Percentiles rank a stretch among this genome's conserved stretches.
Evolutionary conservation across 2,888 invertebrate species (phyloP).

Genomic region (Hemistola chrysoprasaria): DNA sequence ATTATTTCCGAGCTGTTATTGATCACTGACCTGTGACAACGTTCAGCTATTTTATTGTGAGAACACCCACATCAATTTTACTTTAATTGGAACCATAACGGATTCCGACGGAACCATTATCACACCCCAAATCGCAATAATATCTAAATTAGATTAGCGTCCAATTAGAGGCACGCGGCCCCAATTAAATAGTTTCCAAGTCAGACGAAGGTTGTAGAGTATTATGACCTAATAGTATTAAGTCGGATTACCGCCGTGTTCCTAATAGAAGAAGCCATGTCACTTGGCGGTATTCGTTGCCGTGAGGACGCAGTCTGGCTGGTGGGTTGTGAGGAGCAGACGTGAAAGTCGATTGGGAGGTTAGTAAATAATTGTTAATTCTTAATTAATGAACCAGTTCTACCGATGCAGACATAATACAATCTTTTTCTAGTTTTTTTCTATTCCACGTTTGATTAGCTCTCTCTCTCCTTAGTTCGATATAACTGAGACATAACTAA

Average conservation of each 20-base stretch:
- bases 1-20: constrained; percentile 19
- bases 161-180: constrained; percentile 45
- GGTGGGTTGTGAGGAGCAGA: constrained; percentile 34
- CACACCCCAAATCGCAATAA: constrained; percentile 19
- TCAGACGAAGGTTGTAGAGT: constrained; percentile 52
- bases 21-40: constrained; percentile 10
- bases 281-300: constrained; percentile 58
- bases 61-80: background rate
- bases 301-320: constrained; percentile 39
- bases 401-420: too few species aligned
- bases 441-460: too few species aligned
- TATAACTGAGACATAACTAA: too few species aligned
- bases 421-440: too few species aligned
- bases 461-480: too few species aligned
- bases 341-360: constrained; percentile 34
- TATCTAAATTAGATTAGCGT: constrained; percentile 25
- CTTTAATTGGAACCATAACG: background rate
- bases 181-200: constrained; percentile 51
- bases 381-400: too few species aligned
- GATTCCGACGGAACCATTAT: constrained; percentile 30
- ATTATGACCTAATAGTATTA: constrained; percentile 68
- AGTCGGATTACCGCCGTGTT: constrained; percentile 50
- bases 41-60: background rate
- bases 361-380: constrained; percentile 6
- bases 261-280: constrained; percentile 70